A percentile compares a stretch with the other conserved stretches of the same genome.
These are phyloP conservation scores for Ditylenchus weischeri DNA, from an alignment of 2,888 invertebrate species.

Conservation along the genomic window DNA sequence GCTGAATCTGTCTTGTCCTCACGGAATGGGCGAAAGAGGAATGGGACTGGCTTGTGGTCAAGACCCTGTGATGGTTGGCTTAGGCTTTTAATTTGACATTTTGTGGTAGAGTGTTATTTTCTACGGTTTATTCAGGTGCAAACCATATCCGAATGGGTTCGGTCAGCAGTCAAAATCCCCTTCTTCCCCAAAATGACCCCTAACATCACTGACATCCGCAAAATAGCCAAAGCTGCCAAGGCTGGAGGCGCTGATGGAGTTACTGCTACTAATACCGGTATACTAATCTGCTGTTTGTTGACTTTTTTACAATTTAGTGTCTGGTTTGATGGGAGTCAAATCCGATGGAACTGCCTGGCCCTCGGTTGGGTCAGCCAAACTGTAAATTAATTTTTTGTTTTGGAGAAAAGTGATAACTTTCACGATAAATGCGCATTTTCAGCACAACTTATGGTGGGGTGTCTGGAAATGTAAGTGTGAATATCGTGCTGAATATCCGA, in stretches of 20 bases:
- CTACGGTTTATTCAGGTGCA: no score
- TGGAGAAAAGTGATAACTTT: neutral
- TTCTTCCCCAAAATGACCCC: constrained; percentile 96
- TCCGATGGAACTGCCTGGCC: constrained; percentile 87
- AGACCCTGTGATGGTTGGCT: constrained; percentile 78
- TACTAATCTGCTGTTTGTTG: no score
- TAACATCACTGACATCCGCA: constrained; percentile 88
- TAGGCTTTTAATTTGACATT: no score
- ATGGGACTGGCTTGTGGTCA: constrained; percentile 99
- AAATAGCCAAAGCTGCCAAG: constrained; percentile 83
- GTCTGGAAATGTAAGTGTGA: constrained; percentile 55
- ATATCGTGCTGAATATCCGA: no score
- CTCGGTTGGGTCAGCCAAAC: constrained; percentile 73
- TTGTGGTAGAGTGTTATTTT: no score
- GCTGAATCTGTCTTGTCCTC: constrained; percentile 92
- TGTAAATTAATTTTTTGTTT: constrained; percentile 24
- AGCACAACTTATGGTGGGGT: constrained; percentile 64
- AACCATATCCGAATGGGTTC: constrained; percentile 83
- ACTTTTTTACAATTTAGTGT: constrained; percentile 62
- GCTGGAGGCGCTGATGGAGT: constrained; percentile 89
- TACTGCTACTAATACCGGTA: constrained; percentile 87
- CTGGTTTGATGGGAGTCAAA: constrained; percentile 74
- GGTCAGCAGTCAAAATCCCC: constrained; percentile 71
- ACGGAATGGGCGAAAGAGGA: constrained; percentile 74
- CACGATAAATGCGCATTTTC: neutral